phyloP scores from a whole-genome alignment of 2,888 invertebrate genomes.

The Tetropium fuscum region DNA sequence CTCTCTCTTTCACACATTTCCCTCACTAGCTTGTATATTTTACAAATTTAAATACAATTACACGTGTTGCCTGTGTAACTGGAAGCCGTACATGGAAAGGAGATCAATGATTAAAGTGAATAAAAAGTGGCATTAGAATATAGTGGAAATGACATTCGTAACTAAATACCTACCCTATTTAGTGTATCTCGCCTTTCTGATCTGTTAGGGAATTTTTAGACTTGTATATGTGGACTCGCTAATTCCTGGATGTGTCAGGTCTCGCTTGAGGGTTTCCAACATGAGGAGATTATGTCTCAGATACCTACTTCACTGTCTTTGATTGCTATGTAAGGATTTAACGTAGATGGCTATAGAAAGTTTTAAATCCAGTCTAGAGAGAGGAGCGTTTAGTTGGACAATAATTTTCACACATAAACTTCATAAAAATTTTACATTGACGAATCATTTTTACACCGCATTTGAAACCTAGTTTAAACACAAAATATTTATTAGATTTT shows the following conservation, averaged over 20 bases:
- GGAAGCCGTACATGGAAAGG: constrained; percentile 26
- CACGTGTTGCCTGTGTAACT: constrained; percentile 17
- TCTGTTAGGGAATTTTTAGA: constrained; percentile 4
- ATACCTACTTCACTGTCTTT: too few species aligned
- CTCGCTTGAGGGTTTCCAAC: constrained; percentile 2
- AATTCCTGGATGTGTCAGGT: constrained; percentile 9
- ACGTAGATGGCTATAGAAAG: too few species aligned
- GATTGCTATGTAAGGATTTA: too few species aligned
- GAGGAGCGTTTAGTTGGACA: too few species aligned
- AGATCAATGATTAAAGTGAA: constrained; percentile 30
- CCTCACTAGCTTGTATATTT: background rate
- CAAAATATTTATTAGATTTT: too few species aligned
- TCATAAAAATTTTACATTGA: too few species aligned
- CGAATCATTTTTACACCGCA: too few species aligned
- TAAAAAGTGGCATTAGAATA: constrained; percentile 43
- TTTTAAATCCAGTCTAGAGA: too few species aligned
- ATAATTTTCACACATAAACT: too few species aligned
- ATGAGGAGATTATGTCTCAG: constrained; percentile 2
- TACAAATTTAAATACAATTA: constrained; percentile 28
- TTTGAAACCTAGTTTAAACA: too few species aligned
- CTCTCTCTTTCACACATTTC: background rate
- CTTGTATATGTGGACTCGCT: constrained; percentile 7
- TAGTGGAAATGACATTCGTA: constrained; percentile 30
- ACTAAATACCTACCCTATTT: constrained; percentile 29
- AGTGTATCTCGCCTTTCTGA: constrained; percentile 26